These are phyloP conservation scores for Notothenia coriiceps DNA, from an alignment of 2,113 vertebrate genomes.

Conservation along the genomic window DNA sequence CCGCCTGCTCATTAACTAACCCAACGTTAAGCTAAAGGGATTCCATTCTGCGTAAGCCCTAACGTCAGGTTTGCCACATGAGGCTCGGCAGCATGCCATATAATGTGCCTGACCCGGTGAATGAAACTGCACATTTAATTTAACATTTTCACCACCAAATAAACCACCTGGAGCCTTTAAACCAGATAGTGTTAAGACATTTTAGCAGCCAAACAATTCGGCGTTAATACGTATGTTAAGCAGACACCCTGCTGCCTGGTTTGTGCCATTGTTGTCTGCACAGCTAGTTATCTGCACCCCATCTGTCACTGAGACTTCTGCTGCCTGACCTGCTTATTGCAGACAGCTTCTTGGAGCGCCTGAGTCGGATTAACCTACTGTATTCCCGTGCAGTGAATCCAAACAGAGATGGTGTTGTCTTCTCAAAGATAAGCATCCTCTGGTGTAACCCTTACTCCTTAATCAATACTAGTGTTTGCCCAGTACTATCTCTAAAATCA, in stretches of 20 bases:
- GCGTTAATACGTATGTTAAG: neutral
- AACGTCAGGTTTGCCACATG: conserved; percentile 1
- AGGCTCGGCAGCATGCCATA: conserved; percentile 26
- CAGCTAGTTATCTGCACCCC: conserved; percentile 46
- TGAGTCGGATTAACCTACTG: conserved; percentile 66
- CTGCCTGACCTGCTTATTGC: conserved; percentile 70
- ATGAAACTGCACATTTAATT: neutral
- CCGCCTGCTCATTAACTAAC: neutral
- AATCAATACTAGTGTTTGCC: neutral
- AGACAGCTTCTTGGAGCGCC: conserved; percentile 37
- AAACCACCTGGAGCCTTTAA: neutral
- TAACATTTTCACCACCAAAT: neutral
- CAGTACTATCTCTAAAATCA: neutral
- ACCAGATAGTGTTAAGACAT: neutral
- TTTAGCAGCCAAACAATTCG: neutral
- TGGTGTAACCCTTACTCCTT: no score
- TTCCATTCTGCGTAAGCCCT: conserved; percentile 1
- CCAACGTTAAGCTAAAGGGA: neutral
- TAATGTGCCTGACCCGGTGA: neutral
- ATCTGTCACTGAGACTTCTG: conserved; percentile 74
- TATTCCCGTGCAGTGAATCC: neutral
- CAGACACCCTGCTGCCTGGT: conserved; percentile 16
- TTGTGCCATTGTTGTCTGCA: conserved; percentile 73
- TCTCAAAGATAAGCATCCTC: neutral
- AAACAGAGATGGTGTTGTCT: neutral